Conservation (phyloP, 2,888 invertebrate genomes). For the Synanthedon tipuliformis region DNA sequence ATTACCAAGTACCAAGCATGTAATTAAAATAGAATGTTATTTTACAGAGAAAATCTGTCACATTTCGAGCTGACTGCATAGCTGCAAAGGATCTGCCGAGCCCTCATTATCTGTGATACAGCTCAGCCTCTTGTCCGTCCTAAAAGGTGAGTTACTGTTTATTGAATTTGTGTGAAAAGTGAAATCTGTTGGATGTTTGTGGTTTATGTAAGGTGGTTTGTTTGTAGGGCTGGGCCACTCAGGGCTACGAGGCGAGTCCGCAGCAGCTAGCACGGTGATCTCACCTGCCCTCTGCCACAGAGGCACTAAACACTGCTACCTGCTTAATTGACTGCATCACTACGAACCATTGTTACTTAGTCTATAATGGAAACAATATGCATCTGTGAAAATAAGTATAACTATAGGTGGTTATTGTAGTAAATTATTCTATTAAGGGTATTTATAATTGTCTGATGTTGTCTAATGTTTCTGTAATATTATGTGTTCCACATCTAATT, state of each 20-base stretch:
- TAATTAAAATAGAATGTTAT: background rate
- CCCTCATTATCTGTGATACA: slow-evolving; percentile 71
- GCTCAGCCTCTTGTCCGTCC: slow-evolving; percentile 72
- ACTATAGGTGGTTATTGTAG: slow-evolving; percentile 69
- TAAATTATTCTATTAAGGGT: slow-evolving; percentile 63
- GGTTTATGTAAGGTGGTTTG: background rate
- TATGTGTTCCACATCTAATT: slow-evolving; percentile 76
- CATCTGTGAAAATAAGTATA: slow-evolving; percentile 76
- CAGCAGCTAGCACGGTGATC: slow-evolving; percentile 69
- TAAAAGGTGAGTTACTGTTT: slow-evolving; percentile 44
- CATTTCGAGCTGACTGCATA: slow-evolving; percentile 62
- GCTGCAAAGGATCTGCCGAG: slow-evolving; percentile 69
- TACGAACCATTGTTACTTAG: slow-evolving; percentile 73
- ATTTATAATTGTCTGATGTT: slow-evolving; percentile 72
- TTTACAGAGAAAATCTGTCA: slow-evolving; percentile 44
- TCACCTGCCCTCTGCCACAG: slow-evolving; percentile 64
- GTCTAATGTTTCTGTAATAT: slow-evolving; percentile 71
- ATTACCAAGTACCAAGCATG: background rate
- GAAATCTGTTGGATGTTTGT: background rate
- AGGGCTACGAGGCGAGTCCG: slow-evolving; percentile 73
- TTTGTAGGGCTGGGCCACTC: slow-evolving; percentile 74
- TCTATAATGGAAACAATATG: slow-evolving; percentile 73
- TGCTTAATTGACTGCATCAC: slow-evolving; percentile 74
- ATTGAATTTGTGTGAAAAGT: background rate
- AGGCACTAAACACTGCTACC: slow-evolving; percentile 69